phyloP scores from a whole-genome alignment of 2,113 vertebrate genomes.

The Phylloscopus trochilus region DNA sequence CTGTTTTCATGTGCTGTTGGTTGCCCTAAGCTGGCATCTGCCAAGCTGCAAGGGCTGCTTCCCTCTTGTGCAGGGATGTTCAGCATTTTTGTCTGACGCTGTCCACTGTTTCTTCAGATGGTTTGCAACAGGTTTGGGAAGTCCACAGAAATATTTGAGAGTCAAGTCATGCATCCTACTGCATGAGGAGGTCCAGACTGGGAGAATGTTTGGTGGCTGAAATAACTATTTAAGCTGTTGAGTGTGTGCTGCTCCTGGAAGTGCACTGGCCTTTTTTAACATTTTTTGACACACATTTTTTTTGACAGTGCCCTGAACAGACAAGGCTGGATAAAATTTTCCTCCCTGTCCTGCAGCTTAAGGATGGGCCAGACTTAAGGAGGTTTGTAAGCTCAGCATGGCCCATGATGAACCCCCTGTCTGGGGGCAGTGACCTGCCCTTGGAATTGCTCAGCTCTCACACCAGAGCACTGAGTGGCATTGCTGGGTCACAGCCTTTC shows the following conservation, averaged over 20 bases:
- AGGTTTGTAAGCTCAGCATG: not conserved
- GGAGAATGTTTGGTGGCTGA: not conserved
- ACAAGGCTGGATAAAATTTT: not conserved
- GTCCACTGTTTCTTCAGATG: not conserved
- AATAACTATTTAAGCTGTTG: not conserved
- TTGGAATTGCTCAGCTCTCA: not conserved
- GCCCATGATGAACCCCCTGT: fast-evolving
- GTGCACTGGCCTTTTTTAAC: not conserved
- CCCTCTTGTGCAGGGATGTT: not conserved
- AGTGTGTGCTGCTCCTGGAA: not conserved
- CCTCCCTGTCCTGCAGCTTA: not conserved
- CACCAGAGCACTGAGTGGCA: not conserved
- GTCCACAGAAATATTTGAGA: not conserved
- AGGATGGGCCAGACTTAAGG: not conserved
- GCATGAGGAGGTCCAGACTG: not conserved
- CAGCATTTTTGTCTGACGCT: not conserved
- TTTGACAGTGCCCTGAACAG: not conserved
- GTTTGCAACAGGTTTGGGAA: not conserved
- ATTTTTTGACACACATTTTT: not conserved
- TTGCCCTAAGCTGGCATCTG: not conserved
- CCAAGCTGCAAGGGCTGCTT: not conserved
- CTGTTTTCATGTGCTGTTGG: not conserved
- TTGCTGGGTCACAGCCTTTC: not conserved
- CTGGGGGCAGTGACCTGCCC: not conserved
- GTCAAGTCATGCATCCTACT: not conserved